phyloP scores from a whole-genome alignment of 2,888 invertebrate species.

The Spisula subtruncata region DNA sequence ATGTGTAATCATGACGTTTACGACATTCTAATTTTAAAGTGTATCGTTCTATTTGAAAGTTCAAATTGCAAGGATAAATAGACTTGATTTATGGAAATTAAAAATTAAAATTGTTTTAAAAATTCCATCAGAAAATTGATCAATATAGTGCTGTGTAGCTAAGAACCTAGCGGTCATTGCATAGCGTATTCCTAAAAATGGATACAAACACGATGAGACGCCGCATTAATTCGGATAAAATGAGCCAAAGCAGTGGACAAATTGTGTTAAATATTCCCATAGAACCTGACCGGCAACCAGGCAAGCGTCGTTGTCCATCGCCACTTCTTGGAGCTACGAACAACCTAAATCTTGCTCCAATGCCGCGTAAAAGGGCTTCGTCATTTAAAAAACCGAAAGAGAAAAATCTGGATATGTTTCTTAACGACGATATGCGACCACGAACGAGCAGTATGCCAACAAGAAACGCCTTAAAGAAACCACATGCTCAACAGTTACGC shows the following conservation, averaged over 20 bases:
- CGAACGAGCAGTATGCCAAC: conserved; percentile 86
- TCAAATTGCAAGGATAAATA: too few relatives aligned
- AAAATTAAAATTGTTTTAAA: too few relatives aligned
- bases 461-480: conserved; percentile 76
- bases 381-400: conserved; percentile 81
- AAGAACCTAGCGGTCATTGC: too few relatives aligned
- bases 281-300: background rate
- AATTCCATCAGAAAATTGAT: too few relatives aligned
- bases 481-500: conserved; percentile 54
- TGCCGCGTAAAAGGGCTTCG: conserved; percentile 75
- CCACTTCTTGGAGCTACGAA: conserved; percentile 67
- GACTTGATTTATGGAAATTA: too few relatives aligned
- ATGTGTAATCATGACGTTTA: too few relatives aligned
- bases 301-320: conserved; percentile 50
- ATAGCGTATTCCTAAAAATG: background rate
- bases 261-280: conserved; percentile 37
- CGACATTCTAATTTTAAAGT: too few relatives aligned
- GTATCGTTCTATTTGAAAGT: too few relatives aligned
- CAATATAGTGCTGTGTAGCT: too few relatives aligned
- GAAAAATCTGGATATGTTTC: conserved; percentile 71
- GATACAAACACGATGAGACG: background rate
- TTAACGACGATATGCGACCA: conserved; percentile 82
- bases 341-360: conserved; percentile 69
- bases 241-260: conserved; percentile 7
- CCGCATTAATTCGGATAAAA: background rate